Evolutionary conservation across 1,140 invertebrate genomes (phyloP).

Genomic region (Drosophila busckii): DNA sequence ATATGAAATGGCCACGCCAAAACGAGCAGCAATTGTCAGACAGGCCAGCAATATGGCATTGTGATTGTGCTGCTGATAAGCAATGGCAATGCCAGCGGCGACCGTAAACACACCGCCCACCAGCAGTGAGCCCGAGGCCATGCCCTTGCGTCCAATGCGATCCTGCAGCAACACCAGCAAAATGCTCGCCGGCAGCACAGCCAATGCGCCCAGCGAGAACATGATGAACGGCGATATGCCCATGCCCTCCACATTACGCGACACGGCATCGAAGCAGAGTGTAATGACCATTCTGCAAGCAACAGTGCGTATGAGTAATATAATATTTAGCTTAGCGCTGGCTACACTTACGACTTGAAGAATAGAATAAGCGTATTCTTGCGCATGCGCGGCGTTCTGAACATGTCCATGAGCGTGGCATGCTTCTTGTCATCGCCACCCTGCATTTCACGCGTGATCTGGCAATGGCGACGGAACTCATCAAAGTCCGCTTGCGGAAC

Average conservation of each 20-base stretch:
- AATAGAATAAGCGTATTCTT: slow-evolving; percentile 81
- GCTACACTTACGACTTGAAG: slow-evolving; percentile 81
- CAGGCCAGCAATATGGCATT: slow-evolving; percentile 78
- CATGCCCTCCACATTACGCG: slow-evolving; percentile 82
- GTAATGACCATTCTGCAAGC: slow-evolving; percentile 82
- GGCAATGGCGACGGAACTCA: slow-evolving; percentile 79
- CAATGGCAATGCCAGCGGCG: slow-evolving; percentile 73
- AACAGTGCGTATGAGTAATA: slow-evolving; percentile 13
- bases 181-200: slow-evolving; percentile 82
- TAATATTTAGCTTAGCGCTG: neutral
- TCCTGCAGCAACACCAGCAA: slow-evolving; percentile 82
- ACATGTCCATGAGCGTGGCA: slow-evolving; percentile 80
- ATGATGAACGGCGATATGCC: slow-evolving; percentile 82
- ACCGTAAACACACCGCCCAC: slow-evolving; percentile 81
- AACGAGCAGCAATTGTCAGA: slow-evolving; percentile 82
- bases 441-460: slow-evolving; percentile 72
- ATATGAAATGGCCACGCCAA: slow-evolving; percentile 84
- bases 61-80: slow-evolving; percentile 71
- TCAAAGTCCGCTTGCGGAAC: slow-evolving; percentile 79
- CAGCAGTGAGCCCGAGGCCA: slow-evolving; percentile 81
- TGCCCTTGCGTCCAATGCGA: slow-evolving; percentile 81
- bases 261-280: slow-evolving; percentile 83
- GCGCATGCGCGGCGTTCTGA: slow-evolving; percentile 81
- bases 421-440: slow-evolving; percentile 59
- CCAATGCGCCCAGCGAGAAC: slow-evolving; percentile 81